A percentile compares a stretch with the other conserved stretches of the same genome.
These are phyloP conservation scores for Drosophila persimilis DNA, from an alignment of 1,140 invertebrate species.

Conservation along the genomic window DNA sequence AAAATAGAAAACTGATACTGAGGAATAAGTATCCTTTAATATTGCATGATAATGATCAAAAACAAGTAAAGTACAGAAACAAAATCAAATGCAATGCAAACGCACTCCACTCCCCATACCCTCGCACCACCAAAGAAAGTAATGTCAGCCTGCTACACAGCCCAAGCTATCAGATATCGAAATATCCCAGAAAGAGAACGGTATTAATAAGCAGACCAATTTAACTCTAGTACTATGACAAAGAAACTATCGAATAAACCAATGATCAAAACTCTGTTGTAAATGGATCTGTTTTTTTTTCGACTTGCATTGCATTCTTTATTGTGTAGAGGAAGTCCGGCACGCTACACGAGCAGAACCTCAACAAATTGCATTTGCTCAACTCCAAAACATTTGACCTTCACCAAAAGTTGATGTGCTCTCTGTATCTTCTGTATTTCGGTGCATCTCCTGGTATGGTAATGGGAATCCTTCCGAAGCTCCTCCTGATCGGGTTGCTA, in stretches of 20 bases:
- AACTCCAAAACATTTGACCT: slow-evolving; percentile 67
- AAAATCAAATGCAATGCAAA: slow-evolving; percentile 44
- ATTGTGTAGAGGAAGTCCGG: slow-evolving; percentile 20
- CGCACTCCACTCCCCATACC: slow-evolving; percentile 23
- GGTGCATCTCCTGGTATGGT: slow-evolving; percentile 41
- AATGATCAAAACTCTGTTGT: slow-evolving; percentile 65
- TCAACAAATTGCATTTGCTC: slow-evolving; percentile 72
- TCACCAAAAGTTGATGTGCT: slow-evolving; percentile 45
- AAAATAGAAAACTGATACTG: slow-evolving; percentile 3
- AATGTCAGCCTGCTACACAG: slow-evolving; percentile 35
- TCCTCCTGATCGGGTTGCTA: slow-evolving; percentile 48
- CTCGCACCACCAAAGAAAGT: slow-evolving; percentile 45
- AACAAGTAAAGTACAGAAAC: slow-evolving; percentile 20
- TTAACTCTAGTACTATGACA: slow-evolving; percentile 68
- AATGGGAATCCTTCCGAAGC: not conserved
- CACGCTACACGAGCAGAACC: slow-evolving; percentile 61
- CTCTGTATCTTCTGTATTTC: slow-evolving; percentile 33
- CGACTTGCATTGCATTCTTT: slow-evolving; percentile 3
- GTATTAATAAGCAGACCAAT: slow-evolving; percentile 78
- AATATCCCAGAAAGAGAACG: slow-evolving; percentile 27
- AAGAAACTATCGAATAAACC: slow-evolving; percentile 71
- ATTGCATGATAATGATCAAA: slow-evolving; percentile 30
- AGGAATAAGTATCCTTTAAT: slow-evolving; percentile 30
- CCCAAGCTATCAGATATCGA: slow-evolving; percentile 49
- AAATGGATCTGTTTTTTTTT: slow-evolving; percentile 17